A percentile compares a stretch with the other conserved stretches of the same genome.
Conservation (phyloP, 2,888 invertebrate species). For the Brachypalpus laphriformis region DNA sequence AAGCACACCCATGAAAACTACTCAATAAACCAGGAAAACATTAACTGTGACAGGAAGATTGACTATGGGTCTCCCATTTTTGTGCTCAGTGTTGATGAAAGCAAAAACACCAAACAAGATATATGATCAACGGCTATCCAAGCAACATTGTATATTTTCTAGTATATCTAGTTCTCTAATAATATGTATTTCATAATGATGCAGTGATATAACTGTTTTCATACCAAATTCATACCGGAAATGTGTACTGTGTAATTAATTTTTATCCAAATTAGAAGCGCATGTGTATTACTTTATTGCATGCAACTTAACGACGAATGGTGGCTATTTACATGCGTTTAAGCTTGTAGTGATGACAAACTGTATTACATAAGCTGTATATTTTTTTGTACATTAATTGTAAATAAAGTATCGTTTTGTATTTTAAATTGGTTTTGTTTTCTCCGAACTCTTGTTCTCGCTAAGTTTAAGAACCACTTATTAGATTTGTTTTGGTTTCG, state of each 20-base stretch:
- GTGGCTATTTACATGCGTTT: slow-evolving; percentile 23
- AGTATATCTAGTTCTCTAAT: not conserved
- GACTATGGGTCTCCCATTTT: slow-evolving; percentile 82
- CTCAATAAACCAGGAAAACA: slow-evolving; percentile 59
- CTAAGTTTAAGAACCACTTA: too few relatives aligned
- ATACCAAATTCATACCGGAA: slow-evolving; percentile 24
- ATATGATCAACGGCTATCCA: not conserved
- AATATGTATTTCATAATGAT: not conserved
- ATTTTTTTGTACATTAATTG: slow-evolving; percentile 59
- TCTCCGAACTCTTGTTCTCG: too few relatives aligned
- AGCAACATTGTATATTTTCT: slow-evolving; percentile 14
- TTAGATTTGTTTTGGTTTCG: too few relatives aligned
- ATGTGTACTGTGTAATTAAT: not conserved
- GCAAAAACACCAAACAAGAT: slow-evolving; percentile 44
- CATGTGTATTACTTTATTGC: slow-evolving; percentile 13
- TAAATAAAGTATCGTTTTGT: slow-evolving; percentile 61
- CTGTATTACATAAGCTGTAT: slow-evolving; percentile 47
- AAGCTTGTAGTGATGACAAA: slow-evolving; percentile 26
- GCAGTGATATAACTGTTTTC: not conserved
- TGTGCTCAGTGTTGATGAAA: slow-evolving; percentile 79
- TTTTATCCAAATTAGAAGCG: slow-evolving; percentile 1
- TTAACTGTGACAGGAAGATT: slow-evolving; percentile 78
- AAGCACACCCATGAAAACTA: slow-evolving; percentile 53
- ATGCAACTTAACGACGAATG: slow-evolving; percentile 2
- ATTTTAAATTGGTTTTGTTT: not conserved